Evolutionary conservation across 2,888 invertebrate species (phyloP).

Genomic region (Camponotus fellah): DNA sequence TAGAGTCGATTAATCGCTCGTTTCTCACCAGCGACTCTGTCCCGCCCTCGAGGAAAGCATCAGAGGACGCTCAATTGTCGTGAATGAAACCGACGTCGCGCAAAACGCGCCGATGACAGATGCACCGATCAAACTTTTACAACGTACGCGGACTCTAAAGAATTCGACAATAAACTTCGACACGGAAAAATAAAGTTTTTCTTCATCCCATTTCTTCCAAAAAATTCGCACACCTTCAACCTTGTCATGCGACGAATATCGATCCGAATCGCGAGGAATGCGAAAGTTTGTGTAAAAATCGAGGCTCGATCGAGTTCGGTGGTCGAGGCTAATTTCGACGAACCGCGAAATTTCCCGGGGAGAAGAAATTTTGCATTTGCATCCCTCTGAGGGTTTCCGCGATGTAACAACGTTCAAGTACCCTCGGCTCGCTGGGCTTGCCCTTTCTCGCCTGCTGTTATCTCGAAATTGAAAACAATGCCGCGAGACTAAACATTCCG

Average conservation of each 20-base stretch:
- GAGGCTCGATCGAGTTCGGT: background rate
- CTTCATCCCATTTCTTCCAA: background rate
- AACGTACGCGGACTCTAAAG: background rate
- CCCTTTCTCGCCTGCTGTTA: conserved; percentile 46
- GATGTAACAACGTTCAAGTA: conserved; percentile 23
- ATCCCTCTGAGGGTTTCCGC: conserved; percentile 12
- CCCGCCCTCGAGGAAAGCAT: conserved; percentile 4
- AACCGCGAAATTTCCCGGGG: background rate
- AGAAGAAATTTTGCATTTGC: conserved; percentile 12
- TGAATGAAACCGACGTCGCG: background rate
- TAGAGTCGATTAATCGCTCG: conserved; percentile 45
- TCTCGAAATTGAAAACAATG: conserved; percentile 57
- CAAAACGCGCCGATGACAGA: background rate
- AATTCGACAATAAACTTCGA: background rate
- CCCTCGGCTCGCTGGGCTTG: conserved; percentile 18
- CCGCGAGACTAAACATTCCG: conserved; percentile 55
- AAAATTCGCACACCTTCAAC: background rate
- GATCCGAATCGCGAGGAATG: background rate
- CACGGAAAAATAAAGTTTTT: background rate
- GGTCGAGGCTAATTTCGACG: background rate
- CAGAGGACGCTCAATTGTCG: conserved; percentile 43
- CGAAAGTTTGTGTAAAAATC: background rate
- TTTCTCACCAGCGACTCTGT: conserved; percentile 21
- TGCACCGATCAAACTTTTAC: background rate
- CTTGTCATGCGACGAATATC: background rate